Evolutionary conservation across 2,888 invertebrate species (phyloP).

Genomic region (Deilephila elpenor): DNA sequence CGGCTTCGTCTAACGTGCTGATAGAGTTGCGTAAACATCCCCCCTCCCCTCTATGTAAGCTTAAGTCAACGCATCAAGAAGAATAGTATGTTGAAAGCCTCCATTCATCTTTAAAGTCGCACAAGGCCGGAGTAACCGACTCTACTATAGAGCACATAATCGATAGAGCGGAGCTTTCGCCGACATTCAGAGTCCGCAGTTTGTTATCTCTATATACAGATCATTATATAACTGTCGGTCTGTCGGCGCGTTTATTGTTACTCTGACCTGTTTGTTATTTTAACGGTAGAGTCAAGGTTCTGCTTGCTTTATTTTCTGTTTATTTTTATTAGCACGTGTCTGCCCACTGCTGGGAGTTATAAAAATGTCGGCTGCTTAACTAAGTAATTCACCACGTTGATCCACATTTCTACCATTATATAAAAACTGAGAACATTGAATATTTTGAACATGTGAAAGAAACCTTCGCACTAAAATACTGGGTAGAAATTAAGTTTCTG

Average conservation of each 20-base stretch:
- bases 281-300: background rate
- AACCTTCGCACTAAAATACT: no score
- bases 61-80: background rate
- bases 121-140: background rate
- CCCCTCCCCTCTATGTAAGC: background rate
- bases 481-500: no score
- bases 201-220: constrained; percentile 25
- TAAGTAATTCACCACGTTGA: no score
- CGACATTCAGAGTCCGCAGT: constrained; percentile 14
- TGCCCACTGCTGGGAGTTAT: no score
- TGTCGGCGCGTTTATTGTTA: constrained; percentile 14
- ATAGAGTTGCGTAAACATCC: background rate
- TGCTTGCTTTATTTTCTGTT: background rate
- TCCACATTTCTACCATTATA: no score
- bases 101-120: background rate
- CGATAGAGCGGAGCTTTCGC: constrained; percentile 12
- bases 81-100: background rate
- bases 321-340: no score
- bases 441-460: no score
- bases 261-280: constrained; percentile 17
- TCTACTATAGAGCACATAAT: constrained; percentile 8
- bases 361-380: no score
- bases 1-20: background rate
- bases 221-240: constrained; percentile 19
- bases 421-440: no score